Conservation (phyloP, 2,113 vertebrate species). For the Acinonyx jubatus region DNA sequence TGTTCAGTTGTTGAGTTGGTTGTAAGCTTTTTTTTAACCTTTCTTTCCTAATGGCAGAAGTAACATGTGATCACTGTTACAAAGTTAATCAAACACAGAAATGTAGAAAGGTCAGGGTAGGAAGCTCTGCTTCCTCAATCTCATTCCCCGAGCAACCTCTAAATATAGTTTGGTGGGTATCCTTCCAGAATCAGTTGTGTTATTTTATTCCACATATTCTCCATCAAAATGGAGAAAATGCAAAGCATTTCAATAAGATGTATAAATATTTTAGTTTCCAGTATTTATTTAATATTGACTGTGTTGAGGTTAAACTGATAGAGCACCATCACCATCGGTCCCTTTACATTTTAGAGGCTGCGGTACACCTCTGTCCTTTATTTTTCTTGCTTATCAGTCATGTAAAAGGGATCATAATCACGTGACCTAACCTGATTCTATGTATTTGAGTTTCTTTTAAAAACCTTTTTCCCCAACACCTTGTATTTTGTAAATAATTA, state of each 20-base stretch:
- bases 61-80: not conserved
- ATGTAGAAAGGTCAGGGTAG: not conserved
- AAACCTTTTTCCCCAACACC: not conserved
- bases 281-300: slow-evolving; percentile 36
- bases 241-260: slow-evolving; percentile 26
- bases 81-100: slow-evolving; percentile 8
- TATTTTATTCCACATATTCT: slow-evolving; percentile 15
- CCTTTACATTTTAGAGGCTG: slow-evolving; percentile 31
- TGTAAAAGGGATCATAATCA: slow-evolving; percentile 32
- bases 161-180: not conserved
- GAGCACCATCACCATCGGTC: not conserved
- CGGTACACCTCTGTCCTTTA: not conserved
- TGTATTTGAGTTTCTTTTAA: not conserved
- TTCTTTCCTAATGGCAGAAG: slow-evolving; percentile 7
- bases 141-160: not conserved
- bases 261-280: slow-evolving; percentile 41
- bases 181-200: slow-evolving; percentile 2
- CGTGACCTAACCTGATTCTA: not conserved
- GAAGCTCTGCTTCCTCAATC: not conserved
- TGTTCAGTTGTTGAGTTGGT: slow-evolving; percentile 44
- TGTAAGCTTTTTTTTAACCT: slow-evolving; percentile 13
- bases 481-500: slow-evolving; percentile 36
- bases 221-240: slow-evolving; percentile 37
- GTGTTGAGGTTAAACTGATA: slow-evolving; percentile 29
- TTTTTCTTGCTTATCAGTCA: slow-evolving; percentile 12